These are phyloP conservation scores for Manis crassicaudata DNA, from an alignment of 2,797 vertebrate genomes.

Conservation along the genomic window DNA sequence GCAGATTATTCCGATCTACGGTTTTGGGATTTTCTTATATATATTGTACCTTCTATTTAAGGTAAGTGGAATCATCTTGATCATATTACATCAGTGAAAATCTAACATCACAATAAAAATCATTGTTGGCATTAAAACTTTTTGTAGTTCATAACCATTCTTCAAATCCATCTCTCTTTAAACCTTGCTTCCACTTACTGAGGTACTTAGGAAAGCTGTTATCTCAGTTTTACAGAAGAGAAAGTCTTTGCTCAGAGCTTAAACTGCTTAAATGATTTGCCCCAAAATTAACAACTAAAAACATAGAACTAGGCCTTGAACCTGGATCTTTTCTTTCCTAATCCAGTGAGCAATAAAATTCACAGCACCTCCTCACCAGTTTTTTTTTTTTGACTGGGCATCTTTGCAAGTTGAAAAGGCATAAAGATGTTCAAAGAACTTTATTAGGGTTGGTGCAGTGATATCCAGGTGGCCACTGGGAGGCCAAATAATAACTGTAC, in stretches of 20 bases:
- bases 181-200: background rate
- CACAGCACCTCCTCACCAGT: background rate
- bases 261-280: constrained; percentile 3
- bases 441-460: background rate
- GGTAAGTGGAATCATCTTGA: constrained; percentile 86
- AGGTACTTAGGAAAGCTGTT: background rate
- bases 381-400: background rate
- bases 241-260: constrained; percentile 13
- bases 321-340: constrained; percentile 18
- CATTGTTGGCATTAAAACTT: background rate
- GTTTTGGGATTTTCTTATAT: constrained; percentile 96
- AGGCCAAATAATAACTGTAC: background rate
- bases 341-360: constrained; percentile 2
- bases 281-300: constrained; percentile 39
- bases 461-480: constrained; percentile 2
- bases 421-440: background rate
- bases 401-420: constrained; percentile 24
- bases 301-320: constrained; percentile 26
- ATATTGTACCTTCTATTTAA: constrained; percentile 97
- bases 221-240: constrained; percentile 45
- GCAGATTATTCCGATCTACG: constrained; percentile 96
- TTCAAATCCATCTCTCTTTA: constrained; percentile 27
- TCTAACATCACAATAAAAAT: constrained; percentile 35
- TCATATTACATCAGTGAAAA: constrained; percentile 34
- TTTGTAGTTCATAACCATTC: constrained; percentile 8